A percentile compares a stretch with the other conserved stretches of the same genome.
Conservation (phyloP, 2,797 vertebrate genomes). For the Onychomys leucogaster region DNA sequence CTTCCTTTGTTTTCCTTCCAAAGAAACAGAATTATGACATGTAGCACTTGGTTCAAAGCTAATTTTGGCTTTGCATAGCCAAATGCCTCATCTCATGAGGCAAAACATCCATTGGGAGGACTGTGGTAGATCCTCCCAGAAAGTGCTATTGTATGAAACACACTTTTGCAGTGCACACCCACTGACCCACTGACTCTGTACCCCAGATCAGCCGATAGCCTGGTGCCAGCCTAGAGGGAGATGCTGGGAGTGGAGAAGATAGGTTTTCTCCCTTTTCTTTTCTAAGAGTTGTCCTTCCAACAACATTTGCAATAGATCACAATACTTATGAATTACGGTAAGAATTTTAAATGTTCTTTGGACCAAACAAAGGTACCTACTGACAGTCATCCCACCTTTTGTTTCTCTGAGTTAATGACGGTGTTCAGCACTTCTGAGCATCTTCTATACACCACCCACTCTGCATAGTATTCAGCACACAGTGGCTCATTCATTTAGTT, state of each 20-base stretch:
- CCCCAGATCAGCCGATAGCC: background rate
- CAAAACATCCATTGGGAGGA: conserved; percentile 16
- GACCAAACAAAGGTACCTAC: background rate
- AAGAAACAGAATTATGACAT: background rate
- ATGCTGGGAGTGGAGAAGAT: background rate
- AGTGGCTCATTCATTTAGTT: background rate
- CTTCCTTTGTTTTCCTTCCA: background rate
- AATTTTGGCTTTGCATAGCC: background rate
- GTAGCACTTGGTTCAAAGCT: background rate
- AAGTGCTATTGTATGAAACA: background rate
- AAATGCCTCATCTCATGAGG: background rate
- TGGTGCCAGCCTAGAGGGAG: background rate
- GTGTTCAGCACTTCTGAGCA: background rate
- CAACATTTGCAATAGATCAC: background rate
- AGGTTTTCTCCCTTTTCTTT: background rate
- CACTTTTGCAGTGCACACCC: background rate
- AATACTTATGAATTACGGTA: background rate
- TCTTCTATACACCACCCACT: background rate
- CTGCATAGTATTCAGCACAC: background rate
- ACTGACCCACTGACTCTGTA: no score
- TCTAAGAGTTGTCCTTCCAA: background rate
- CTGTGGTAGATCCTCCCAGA: background rate
- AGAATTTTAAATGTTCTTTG: background rate
- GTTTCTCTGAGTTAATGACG: background rate
- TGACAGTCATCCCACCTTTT: background rate